These are phyloP conservation scores for Catharus bicknelli DNA, from an alignment of 2,113 vertebrate genomes.

Conservation along the genomic window DNA sequence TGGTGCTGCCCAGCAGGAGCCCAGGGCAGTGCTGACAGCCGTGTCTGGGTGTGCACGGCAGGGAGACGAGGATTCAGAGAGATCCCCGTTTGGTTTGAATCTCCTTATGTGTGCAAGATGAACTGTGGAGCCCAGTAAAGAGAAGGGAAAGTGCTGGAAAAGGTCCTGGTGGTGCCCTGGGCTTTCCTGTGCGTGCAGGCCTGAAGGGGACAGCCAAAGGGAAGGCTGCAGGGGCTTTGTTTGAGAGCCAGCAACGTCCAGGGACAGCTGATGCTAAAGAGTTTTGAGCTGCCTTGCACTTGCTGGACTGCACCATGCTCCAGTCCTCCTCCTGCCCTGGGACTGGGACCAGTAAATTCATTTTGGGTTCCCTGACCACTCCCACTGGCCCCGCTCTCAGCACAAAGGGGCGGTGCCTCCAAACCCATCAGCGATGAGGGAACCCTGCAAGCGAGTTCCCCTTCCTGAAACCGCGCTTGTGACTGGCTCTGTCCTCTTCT, in stretches of 20 bases:
- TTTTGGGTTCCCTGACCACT: background rate
- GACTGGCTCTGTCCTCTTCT: background rate
- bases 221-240: background rate
- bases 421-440: background rate
- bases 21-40: too few relatives aligned
- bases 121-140: too few relatives aligned
- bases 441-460: background rate
- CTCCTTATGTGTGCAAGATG: too few relatives aligned
- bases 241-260: background rate
- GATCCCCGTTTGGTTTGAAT: too few relatives aligned
- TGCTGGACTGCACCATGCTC: background rate
- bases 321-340: background rate
- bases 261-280: background rate
- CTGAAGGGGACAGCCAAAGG: background rate
- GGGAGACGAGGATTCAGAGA: too few relatives aligned
- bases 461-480: accelerated
- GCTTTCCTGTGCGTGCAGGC: background rate
- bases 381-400: accelerated
- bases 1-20: too few relatives aligned
- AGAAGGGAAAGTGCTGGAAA: too few relatives aligned
- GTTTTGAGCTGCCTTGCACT: background rate
- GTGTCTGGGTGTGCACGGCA: too few relatives aligned
- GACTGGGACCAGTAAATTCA: background rate
- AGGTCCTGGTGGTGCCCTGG: background rate
- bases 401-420: background rate